Evolutionary conservation across 2,113 vertebrate species (phyloP), one percentile per base, ranked within the genome.

Genomic region (Melanostigma gelatinosum): DNA sequence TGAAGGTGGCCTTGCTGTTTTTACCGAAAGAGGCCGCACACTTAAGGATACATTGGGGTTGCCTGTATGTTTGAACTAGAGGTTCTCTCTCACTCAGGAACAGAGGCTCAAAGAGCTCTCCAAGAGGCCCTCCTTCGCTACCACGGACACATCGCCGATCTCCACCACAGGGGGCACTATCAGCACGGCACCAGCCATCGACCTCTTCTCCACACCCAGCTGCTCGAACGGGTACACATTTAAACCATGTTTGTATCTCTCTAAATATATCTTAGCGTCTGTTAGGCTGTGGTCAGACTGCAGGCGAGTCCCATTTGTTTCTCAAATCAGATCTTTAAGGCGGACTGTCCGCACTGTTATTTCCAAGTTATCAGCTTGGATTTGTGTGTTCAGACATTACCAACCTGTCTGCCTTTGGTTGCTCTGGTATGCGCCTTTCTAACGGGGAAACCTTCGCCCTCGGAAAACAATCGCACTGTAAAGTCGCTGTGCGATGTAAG

Each of bases 41-140:
- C 4, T 4, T 58, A 18, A 22, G n/a, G 29, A 40, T 42, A 15
- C 34, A 1, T 10, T 27, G 52, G 6, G 27, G n/a, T 70, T 12
- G 22, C 15, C 4, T 58, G 24, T 60, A 15, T 73, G 22, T 54
- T 80, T 72, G 27, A 79, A 62, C 38, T 34, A 18, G 18, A 10
- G 16, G 58, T 62, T 27, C 29, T 11, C 7, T n/a, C 2, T 75
- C 27, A 36, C 24, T n/a, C 83, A 99, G 98, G 98, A 99, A 44
- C 97, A 99, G 64, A 95, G 98, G 86, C 96, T 99, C 92, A 99
- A 99, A 94, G 98, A 99, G 92, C 96, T 99, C 81, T 97, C 97
- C 70, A 99, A 99, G 94, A 97, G 97, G 95, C 96, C 97, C 80
- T 96, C 96, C 3, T 97, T 97, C 85, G 94, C 96, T 89, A 99